Evolutionary conservation across 2,797 vertebrate species (phyloP), one percentile per base, ranked within the genome.

Genomic region (Neostethus bicornis): DNA sequence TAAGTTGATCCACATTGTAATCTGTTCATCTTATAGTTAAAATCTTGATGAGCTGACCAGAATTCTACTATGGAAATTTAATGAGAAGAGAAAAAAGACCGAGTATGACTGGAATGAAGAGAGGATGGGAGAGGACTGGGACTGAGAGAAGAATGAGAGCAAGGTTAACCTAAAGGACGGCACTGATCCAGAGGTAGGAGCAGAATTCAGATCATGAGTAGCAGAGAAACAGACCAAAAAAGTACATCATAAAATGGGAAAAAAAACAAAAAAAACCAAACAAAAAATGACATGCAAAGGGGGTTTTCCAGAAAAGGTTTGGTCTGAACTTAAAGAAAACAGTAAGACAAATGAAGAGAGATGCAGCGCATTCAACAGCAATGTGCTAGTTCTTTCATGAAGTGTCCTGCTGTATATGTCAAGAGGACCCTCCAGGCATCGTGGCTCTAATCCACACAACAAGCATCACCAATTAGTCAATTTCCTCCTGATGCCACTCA

Each of bases 111-210:
- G 17, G 34, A 51, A n/a, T 39, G 44, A 35, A 19, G 34, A 29
- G 45, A 28, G 46, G 38, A 45, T 38, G 21, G 34, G 21, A 28
- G 35, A 60, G 38, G 58, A 67, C 17, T 54, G 74, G 59, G 55
- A 66, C 38, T 29, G 9, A 20, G 61, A 61, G 63, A 20, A 76
- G 47, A 85, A 88, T 49, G 59, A 77, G 80, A 81, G 47, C 74
- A 85, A 87, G 87, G 84, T 83, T 75, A 85, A 47, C 49, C 10
- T 61, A 71, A 79, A 88, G 80, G 83, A 79, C 60, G 17, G 62
- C 51, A 56, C 24, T 32, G 63, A 58, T 66, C 56, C 29, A 14
- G 71, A 41, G 69, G 52, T 52, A 59, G 70, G 79, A 77, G 68
- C 66, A 70, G 79, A 82, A 85, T 87, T 73, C 57, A 77, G 74